Evolutionary conservation across 2,888 invertebrate species (phyloP), one percentile per base, ranked within the genome.

Genomic region (Eucera pruinosa): DNA sequence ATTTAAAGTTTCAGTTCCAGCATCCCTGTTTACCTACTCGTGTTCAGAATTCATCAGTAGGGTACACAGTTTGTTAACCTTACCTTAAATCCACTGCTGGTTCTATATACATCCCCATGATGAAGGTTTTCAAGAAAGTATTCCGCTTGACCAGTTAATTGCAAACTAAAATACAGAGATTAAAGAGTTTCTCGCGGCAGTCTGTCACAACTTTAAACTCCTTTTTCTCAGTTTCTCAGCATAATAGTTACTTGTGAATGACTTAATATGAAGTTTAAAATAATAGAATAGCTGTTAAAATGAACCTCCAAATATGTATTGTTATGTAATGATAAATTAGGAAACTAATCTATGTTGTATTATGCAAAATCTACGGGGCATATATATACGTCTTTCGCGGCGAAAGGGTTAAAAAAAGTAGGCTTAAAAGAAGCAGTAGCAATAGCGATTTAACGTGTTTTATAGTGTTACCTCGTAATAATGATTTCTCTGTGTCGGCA

Each of bases 51-150:
- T 68, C 68, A 54, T 54, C 41, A 13, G 20, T 11, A 33, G 47
- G 18, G 55, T 61, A 48, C 52, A 48, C 47, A 69, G 9, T 73
- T 69, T 55, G 55, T 61, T 55, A 30, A 52, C 30, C 39, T 25
- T 25, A 23, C 18, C 52, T 54, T 20, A 36, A 71, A 71, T 52
- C 27, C 36, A 5, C 43, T 27, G 25, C 48, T 20, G 15, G 30
- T 45, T n/a, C 39, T 18, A 4, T 11, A 6, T 27, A 25, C 25
- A 1, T 41, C 5, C 2, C 43, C 27, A 41, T 50, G 33, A 3
- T 1, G 7, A 36, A 18, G 11, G 41, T 47, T 54, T 43, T 27
- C 43, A 6, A 15, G 9, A n/a, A 2, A 33, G 20, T n/a, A n/a
- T 23, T 47, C 15, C 2, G 9, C 27, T 33, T 15, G 15, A 45